Conservation (phyloP, 2,888 invertebrate genomes). For the Tipula confusa region DNA sequence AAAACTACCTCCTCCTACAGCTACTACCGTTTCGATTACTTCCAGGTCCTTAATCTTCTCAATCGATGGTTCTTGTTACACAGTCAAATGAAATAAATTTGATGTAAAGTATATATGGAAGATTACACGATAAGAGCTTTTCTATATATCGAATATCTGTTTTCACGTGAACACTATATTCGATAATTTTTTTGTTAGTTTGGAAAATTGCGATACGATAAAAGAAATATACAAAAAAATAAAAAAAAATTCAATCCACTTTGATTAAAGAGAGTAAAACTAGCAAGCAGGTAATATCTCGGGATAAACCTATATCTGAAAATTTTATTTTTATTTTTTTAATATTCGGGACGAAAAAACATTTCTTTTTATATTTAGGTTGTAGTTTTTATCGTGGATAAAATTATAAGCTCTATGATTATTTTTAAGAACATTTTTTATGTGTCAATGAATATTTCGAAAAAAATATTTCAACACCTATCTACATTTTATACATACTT, state of each 20-base stretch:
- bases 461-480: neutral
- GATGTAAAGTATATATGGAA: neutral
- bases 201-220: neutral
- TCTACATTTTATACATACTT: no score
- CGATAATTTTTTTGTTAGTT: neutral
- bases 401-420: neutral
- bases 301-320: neutral
- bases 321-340: neutral
- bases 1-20: neutral
- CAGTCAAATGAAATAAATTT: neutral
- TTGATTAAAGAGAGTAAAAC: neutral
- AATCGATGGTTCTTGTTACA: neutral
- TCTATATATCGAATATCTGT: neutral
- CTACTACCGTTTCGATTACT: neutral
- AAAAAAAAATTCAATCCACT: slow-evolving; percentile 6
- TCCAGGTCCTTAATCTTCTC: neutral
- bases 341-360: neutral
- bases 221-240: neutral
- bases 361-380: neutral
- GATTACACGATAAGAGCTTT: no score
- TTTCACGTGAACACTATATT: neutral
- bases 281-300: neutral
- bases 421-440: neutral
- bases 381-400: neutral
- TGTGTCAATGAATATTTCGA: neutral